Percentiles rank a stretch among this genome's conserved stretches.
These are phyloP conservation scores for Sebastes fasciatus DNA, from an alignment of 2,113 vertebrate genomes.

Conservation along the genomic window DNA sequence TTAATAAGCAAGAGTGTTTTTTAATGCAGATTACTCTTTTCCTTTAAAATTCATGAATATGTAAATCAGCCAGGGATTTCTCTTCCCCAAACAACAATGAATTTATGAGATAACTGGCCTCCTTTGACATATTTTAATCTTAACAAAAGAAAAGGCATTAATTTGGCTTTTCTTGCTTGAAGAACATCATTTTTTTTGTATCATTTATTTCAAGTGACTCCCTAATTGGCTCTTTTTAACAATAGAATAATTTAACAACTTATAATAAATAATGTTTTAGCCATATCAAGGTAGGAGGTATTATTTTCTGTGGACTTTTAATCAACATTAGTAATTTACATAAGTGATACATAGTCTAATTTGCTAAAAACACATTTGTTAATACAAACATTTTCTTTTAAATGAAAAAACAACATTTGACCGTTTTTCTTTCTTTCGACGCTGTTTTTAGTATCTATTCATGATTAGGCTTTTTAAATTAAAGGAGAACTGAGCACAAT, in stretches of 20 bases:
- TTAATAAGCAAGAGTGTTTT: background rate
- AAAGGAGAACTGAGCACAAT: background rate
- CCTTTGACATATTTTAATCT: background rate
- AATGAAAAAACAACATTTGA: background rate
- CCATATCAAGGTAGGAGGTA: background rate
- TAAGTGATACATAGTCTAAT: background rate
- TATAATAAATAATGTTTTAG: background rate
- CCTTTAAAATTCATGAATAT: conserved; percentile 8
- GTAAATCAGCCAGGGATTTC: background rate
- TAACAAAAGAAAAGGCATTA: background rate
- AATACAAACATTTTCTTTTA: background rate
- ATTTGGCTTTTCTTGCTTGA: background rate
- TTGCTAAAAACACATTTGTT: background rate
- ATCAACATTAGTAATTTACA: background rate
- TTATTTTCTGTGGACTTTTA: background rate
- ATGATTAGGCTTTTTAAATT: background rate
- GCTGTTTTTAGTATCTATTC: background rate
- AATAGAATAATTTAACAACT: background rate
- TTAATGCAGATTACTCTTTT: background rate
- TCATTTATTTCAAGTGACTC: background rate
- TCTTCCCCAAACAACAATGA: background rate
- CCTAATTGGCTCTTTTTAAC: conserved; percentile 8
- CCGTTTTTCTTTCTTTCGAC: background rate
- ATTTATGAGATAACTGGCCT: background rate
- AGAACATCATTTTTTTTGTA: conserved; percentile 5